Conservation (phyloP, 1,140 invertebrate genomes). For the Archegozetes longisetosus region DNA sequence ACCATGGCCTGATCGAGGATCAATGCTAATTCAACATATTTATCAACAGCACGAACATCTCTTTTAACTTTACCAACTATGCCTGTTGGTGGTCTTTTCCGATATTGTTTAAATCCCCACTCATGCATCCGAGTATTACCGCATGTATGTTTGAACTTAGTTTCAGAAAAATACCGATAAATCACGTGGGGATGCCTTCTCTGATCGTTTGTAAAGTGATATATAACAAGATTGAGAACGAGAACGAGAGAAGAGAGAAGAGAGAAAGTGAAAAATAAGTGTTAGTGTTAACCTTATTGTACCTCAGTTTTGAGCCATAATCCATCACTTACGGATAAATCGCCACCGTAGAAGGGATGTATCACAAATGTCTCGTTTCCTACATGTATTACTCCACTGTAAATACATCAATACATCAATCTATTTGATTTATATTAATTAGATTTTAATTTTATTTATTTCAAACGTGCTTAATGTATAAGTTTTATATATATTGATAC, state of each 20-base stretch:
- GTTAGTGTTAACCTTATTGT: background rate
- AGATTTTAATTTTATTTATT: too few species aligned
- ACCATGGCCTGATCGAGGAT: constrained; percentile 83
- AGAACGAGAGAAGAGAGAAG: background rate
- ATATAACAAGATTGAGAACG: background rate
- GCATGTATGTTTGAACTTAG: constrained; percentile 68
- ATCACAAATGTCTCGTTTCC: constrained; percentile 94
- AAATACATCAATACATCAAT: too few species aligned
- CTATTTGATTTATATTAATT: too few species aligned
- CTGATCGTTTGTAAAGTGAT: constrained; percentile 31
- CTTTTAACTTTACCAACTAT: constrained; percentile 24
- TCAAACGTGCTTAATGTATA: too few species aligned
- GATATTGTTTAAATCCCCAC: constrained; percentile 38
- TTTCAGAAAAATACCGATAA: constrained; percentile 58
- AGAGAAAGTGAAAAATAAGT: background rate
- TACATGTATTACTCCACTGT: constrained; percentile 81
- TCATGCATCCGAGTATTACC: constrained; percentile 58
- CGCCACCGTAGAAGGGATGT: constrained; percentile 82
- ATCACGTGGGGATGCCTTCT: constrained; percentile 92
- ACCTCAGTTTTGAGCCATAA: background rate
- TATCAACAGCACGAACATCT: constrained; percentile 68
- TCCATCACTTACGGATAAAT: constrained; percentile 63
- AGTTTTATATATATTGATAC: too few species aligned
- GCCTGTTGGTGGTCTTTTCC: constrained; percentile 19
- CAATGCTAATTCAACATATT: constrained; percentile 79